Base-by-base conservation (phyloP, 1,140 invertebrate genomes). In the Zophobas atratus region DNA sequence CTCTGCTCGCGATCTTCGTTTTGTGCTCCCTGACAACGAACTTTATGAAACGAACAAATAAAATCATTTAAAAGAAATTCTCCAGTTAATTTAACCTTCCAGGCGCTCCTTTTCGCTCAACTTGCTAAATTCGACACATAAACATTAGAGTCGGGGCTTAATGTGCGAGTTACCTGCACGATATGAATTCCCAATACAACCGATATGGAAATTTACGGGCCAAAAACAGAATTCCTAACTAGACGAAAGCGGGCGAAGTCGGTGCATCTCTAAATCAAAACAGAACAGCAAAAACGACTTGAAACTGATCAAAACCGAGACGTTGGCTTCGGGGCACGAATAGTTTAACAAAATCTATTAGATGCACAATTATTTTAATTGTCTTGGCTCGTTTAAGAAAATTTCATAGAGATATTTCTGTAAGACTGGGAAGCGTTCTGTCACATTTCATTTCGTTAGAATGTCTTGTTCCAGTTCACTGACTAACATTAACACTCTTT, bases 201-300 rank as follows among this genome's bases (percentile, higher is more conserved):
- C 60, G 41, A 43, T 67, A 67, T 67, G 60, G 41, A 67, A 67
- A 67, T 60, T 35, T 60, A 60, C n/a, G 60, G 32, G 43, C 60
- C 43, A 46, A 41, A 48, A 67, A 67, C 60, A 67, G 60, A 67
- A 67, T 67, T 32, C 39, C 3, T 39, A 67, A 67, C 60, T 67
- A 41, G 60, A 67, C 43, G 60, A 67, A 67, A 67, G 43, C 32
- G 41, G 60, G 2, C 55, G 8, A 33, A 57, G 55, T 20, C 55
- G 1, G 55, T 35, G 55, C 39, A 39, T 39, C 8, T 41, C 8
- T 63, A 39, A 67, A 67, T 67, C 60, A 67, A 43, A 67, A 67
- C 39, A 5, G 6, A 33, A 67, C 41, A 67, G 39, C 39, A 63
- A 67, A 67, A 67, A 41, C n/a, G 20, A 20, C 20, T 20, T 20